These are phyloP conservation scores for Ptyas mucosa DNA, from an alignment of 2,113 vertebrate species.

Conservation along the genomic window DNA sequence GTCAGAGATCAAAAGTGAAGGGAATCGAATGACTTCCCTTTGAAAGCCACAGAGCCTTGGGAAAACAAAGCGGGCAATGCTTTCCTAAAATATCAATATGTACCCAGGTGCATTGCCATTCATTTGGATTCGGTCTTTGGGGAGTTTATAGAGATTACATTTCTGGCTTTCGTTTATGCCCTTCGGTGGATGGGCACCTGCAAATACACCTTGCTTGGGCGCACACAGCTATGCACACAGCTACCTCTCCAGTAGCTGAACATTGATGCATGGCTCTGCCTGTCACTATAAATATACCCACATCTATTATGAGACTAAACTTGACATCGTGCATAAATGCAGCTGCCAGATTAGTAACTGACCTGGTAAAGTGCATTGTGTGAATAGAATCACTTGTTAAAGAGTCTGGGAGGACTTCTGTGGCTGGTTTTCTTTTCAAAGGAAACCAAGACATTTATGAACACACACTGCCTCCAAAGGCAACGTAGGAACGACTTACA, in stretches of 20 bases:
- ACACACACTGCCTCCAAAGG: background rate
- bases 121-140: background rate
- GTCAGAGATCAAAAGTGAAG: background rate
- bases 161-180: background rate
- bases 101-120: background rate
- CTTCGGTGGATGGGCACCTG: background rate
- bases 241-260: background rate
- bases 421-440: background rate
- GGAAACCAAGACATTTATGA: background rate
- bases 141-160: background rate
- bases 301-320: background rate
- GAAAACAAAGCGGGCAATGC: background rate
- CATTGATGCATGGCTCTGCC: background rate
- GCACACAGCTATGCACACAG: background rate
- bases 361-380: background rate
- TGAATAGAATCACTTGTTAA: background rate
- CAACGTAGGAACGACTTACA: background rate
- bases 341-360: background rate
- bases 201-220: background rate
- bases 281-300: background rate
- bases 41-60: background rate
- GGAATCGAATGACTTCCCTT: background rate
- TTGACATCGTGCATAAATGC: background rate
- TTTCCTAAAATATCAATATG: background rate
- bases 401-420: background rate